Evolutionary conservation across 2,113 vertebrate species (phyloP).

Genomic region (Setophaga petechia): DNA sequence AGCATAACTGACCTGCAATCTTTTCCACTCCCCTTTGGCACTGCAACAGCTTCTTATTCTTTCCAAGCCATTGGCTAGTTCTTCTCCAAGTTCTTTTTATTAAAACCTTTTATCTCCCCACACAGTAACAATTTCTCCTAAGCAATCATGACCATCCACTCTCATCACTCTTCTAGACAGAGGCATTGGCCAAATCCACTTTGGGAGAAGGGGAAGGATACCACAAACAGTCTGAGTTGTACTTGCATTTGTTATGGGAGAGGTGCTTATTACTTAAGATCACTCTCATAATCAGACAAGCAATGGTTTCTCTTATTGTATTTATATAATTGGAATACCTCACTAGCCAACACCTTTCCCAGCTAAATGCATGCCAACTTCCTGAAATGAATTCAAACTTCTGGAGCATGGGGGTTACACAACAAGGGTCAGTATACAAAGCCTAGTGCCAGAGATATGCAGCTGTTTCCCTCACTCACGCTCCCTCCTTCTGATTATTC

Average conservation of each 20-base stretch:
- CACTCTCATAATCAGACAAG: neutral
- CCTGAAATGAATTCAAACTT: conserved; percentile 50
- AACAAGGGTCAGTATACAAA: conserved; percentile 58
- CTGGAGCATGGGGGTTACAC: conserved; percentile 29
- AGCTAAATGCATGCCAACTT: conserved; percentile 49
- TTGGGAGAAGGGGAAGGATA: neutral
- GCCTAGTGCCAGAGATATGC: conserved; percentile 36
- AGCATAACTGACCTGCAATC: neutral
- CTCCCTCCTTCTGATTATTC: conserved; percentile 50
- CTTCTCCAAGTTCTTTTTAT: neutral
- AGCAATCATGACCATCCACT: neutral
- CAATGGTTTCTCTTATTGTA: neutral
- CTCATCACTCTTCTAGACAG: neutral
- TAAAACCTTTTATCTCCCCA: conserved; percentile 2
- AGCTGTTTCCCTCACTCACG: conserved; percentile 76
- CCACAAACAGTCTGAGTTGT: neutral
- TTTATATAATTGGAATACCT: conserved; percentile 44
- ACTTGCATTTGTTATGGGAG: neutral
- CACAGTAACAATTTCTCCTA: neutral
- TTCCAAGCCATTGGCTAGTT: neutral
- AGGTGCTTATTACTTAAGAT: conserved; percentile 12
- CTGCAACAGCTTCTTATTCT: neutral
- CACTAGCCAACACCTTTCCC: conserved; percentile 31
- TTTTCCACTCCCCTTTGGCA: neutral
- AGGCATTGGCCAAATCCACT: neutral